Evolutionary conservation across 2,888 invertebrate species (phyloP).

Genomic region (Carterocephalus palaemon): DNA sequence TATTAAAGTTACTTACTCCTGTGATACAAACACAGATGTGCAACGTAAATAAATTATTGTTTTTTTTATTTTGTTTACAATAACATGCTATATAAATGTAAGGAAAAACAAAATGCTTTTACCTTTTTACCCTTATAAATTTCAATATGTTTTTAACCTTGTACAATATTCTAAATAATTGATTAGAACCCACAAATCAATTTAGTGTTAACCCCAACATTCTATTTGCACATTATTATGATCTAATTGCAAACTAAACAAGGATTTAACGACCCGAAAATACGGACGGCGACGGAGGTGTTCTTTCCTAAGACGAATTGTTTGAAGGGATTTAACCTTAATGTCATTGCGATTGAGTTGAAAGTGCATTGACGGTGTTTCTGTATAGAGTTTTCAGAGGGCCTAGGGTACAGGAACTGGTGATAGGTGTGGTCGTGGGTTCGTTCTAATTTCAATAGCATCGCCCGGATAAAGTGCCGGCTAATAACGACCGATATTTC

Average conservation of each 20-base stretch:
- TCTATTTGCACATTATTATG: conserved; percentile 24
- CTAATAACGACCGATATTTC: conserved; percentile 28
- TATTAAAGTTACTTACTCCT: no score
- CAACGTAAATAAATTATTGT: no score
- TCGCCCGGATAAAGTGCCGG: conserved; percentile 31
- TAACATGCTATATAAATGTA: no score
- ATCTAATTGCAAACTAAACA: conserved; percentile 26
- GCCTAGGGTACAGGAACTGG: conserved; percentile 29
- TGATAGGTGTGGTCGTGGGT: conserved; percentile 29
- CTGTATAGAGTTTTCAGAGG: conserved; percentile 1
- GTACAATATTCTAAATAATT: no score
- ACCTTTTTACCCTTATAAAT: no score
- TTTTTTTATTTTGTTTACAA: no score
- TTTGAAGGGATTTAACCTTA: not conserved
- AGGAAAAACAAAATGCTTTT: no score
- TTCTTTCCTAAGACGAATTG: conserved; percentile 1
- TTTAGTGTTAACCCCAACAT: conserved; percentile 22
- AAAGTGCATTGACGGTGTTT: not conserved
- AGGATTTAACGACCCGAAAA: conserved; percentile 26
- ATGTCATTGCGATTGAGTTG: not conserved
- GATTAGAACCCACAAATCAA: conserved; percentile 18
- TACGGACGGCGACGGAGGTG: conserved; percentile 11
- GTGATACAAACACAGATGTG: no score
- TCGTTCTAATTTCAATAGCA: conserved; percentile 35
- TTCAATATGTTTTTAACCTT: no score